Evolutionary conservation across 2,888 invertebrate genomes (phyloP).

Genomic region (Dendrolimus pini): DNA sequence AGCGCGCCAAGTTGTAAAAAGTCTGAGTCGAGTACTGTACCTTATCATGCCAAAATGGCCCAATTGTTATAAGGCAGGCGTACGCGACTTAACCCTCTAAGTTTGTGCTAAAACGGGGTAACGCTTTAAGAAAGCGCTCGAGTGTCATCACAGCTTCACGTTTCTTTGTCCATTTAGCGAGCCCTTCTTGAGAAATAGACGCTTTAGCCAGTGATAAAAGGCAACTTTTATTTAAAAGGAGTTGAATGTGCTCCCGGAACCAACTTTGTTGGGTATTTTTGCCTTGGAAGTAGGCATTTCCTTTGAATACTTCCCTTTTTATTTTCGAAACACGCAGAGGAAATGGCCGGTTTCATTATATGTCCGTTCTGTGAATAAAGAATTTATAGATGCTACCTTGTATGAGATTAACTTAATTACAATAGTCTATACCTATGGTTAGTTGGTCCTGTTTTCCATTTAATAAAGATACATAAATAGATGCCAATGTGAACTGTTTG

Average conservation of each 20-base stretch:
- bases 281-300: conserved; percentile 35
- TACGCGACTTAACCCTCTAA: conserved; percentile 17
- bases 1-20: not conserved
- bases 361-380: conserved; percentile 4
- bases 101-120: conserved; percentile 26
- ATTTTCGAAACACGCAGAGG: conserved; percentile 46
- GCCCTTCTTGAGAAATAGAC: conserved; percentile 38
- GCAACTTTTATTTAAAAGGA: conserved; percentile 57
- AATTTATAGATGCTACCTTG: not conserved
- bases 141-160: conserved; percentile 30
- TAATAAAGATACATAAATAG: no score
- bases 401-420: not conserved
- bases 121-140: conserved; percentile 32
- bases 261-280: conserved; percentile 39
- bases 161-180: conserved; percentile 45
- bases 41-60: conserved; percentile 2
- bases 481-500: no score
- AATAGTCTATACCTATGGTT: no score
- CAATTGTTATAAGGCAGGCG: conserved; percentile 7
- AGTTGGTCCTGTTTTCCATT: no score
- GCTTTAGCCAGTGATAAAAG: conserved; percentile 52
- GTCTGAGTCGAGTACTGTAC: not conserved
- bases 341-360: conserved; percentile 42
- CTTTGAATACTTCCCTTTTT: conserved; percentile 41
- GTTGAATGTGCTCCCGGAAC: conserved; percentile 36